Evolutionary conservation across 2,888 invertebrate species (phyloP).

Genomic region (Caenorhabditis afra): DNA sequence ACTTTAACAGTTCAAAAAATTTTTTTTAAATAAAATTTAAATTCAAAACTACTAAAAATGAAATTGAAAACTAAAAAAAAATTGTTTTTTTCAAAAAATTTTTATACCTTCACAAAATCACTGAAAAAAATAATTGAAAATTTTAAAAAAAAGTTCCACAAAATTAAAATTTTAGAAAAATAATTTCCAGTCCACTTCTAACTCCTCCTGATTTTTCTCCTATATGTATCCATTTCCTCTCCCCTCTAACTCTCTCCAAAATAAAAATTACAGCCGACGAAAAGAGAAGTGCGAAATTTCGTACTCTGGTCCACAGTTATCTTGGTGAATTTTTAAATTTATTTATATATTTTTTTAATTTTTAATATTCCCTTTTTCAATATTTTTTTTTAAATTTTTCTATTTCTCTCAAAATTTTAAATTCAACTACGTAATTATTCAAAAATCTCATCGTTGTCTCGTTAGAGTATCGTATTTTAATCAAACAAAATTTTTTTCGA

Average conservation of each 20-base stretch:
- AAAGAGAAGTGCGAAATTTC: constrained; percentile 86
- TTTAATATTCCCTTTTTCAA: constrained; percentile 6
- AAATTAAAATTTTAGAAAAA: neutral
- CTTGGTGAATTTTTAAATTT: constrained; percentile 86
- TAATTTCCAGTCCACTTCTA: constrained; percentile 7
- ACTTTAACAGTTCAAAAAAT: too few species aligned
- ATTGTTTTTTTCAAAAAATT: too few species aligned
- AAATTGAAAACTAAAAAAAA: too few species aligned
- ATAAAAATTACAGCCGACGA: constrained; percentile 61
- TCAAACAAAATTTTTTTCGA: neutral
- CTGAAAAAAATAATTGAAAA: neutral
- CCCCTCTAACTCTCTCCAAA: constrained; percentile 21
- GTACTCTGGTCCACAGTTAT: constrained; percentile 98
- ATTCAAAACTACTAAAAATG: too few species aligned
- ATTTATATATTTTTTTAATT: constrained; percentile 7
- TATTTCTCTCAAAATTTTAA: constrained; percentile 2
- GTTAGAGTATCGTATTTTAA: too few species aligned
- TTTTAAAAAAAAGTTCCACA: neutral
- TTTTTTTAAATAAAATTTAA: too few species aligned
- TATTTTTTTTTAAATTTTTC: constrained; percentile 34
- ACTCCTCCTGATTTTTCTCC: constrained; percentile 1
- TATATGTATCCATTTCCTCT: neutral
- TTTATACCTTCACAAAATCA: too few species aligned
- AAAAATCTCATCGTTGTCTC: too few species aligned
- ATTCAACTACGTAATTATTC: neutral